phyloP scores from a whole-genome alignment of 1,140 invertebrate species.

The Drosophila nigrodunni region DNA sequence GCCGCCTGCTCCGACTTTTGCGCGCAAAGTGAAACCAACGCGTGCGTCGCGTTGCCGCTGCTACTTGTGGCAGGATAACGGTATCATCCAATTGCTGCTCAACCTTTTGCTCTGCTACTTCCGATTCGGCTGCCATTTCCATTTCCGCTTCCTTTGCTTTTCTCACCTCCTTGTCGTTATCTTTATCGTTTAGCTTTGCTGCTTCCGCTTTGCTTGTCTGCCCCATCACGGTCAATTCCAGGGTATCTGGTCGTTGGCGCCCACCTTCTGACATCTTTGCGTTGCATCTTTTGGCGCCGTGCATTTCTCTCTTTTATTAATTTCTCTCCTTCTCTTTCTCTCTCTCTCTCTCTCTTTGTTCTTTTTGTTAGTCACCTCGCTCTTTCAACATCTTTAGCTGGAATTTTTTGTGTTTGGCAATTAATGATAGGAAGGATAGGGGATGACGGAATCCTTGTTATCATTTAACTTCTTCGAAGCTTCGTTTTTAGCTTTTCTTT shows the following conservation, averaged over 20 bases:
- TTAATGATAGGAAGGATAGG: neutral
- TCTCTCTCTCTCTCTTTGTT: neutral
- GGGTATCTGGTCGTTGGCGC: constrained; percentile 73
- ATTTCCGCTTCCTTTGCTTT: constrained; percentile 11
- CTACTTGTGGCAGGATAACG: constrained; percentile 5
- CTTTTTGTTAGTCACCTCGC: neutral
- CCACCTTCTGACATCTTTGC: constrained; percentile 39
- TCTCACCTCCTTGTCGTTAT: neutral
- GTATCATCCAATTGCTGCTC: constrained; percentile 1
- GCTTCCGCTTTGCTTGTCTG: constrained; percentile 8
- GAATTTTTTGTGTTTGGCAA: neutral
- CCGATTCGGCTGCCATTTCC: neutral
- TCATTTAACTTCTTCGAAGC: too few species aligned
- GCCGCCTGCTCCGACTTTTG: constrained; percentile 46
- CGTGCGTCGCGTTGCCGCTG: constrained; percentile 26
- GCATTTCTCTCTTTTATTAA: constrained; percentile 45
- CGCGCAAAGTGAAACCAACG: constrained; percentile 65
- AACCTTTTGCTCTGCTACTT: neutral
- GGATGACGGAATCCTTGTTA: neutral
- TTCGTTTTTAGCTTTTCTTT: neutral
- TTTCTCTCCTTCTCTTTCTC: neutral
- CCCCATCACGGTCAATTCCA: constrained; percentile 71
- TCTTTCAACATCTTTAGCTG: constrained; percentile 11
- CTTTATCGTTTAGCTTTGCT: neutral
- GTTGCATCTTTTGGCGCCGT: constrained; percentile 47